Base-by-base conservation (phyloP, 1,140 invertebrate species). In the Aphelinus atriplicis region DNA sequence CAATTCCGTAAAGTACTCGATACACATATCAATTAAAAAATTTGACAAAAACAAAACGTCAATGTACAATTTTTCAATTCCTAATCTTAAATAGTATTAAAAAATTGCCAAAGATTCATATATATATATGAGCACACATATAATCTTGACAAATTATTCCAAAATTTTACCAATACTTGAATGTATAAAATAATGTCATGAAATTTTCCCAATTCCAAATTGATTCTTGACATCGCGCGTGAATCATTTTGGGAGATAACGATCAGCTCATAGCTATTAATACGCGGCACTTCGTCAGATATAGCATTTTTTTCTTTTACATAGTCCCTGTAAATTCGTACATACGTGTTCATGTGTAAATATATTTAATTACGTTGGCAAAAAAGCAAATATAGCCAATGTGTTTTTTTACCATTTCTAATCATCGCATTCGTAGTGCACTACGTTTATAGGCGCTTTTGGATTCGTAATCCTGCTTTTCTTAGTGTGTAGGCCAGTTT, bases 241-340 rank as follows among this genome's bases (percentile, higher is more conserved):
- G 26, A 26, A 26, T 26, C 26, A 26, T 26, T 26, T 26, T 26
- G 26, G 46, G 61, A 46, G 42, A 4, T 62, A 74, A 68, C 57
- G 58, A 68, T 61, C 26, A 68, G 43, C 45, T 68, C n/a, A 68
- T 63, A 56, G 65, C 64, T 66, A 67, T 61, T 53, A 53, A 53
- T 53, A 69, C 65, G 58, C 65, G 65, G 65, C 72, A 69, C 65
- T 70, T 74, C 65, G 57, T 48, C 47, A 56, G 50, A 50, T 45
- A 62, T 68, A 47, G 42, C 66, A 55, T 43, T 55, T n/a, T 7
- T 9, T 63, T 58, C 7, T 47, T 47, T 62, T 67, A 67, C 50
- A 56, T 68, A 56, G 58, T 75, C 67, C 67, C 67, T 70, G 61
- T 75, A 75, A 75, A 48, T 50, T 68, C 67, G 53, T 74, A 63